These are phyloP conservation scores for Actinernus sp. DNA, from an alignment of 92 coral and sea anemone genomes.

Conservation along the genomic window DNA sequence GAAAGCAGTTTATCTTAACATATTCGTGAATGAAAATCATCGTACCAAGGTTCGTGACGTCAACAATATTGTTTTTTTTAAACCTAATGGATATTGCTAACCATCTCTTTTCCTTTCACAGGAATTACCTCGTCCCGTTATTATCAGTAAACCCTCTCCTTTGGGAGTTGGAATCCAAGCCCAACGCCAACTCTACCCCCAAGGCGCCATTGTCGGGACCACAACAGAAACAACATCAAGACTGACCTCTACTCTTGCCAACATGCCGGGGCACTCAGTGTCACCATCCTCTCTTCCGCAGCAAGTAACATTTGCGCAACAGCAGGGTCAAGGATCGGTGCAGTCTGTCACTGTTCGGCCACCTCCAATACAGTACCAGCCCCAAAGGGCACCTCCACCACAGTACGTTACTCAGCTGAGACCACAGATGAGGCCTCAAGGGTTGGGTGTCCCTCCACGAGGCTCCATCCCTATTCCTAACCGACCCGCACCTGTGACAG, in stretches of 20 bases:
- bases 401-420: slow-evolving; percentile 1
- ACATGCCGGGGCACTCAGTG: slow-evolving; percentile 75
- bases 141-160: too few species aligned
- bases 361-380: background rate
- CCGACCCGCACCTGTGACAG: slow-evolving; percentile 86
- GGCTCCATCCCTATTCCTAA: slow-evolving; percentile 19
- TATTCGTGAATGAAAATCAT: too few species aligned
- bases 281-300: slow-evolving; percentile 32
- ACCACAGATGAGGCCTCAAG: slow-evolving; percentile 3
- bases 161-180: too few species aligned
- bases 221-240: slow-evolving; percentile 55
- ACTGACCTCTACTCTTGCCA: slow-evolving; percentile 67
- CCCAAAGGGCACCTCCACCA: slow-evolving; percentile 1
- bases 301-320: slow-evolving; percentile 15
- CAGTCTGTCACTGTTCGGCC: background rate
- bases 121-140: too few species aligned
- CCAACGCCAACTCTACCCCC: too few species aligned
- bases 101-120: too few species aligned
- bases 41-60: too few species aligned
- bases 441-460: too few species aligned
- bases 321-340: slow-evolving; percentile 1
- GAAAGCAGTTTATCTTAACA: too few species aligned
- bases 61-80: too few species aligned
- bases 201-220: too few species aligned
- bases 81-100: too few species aligned